Base-by-base conservation (phyloP, 2,888 invertebrate genomes). In the Bibio marci region DNA sequence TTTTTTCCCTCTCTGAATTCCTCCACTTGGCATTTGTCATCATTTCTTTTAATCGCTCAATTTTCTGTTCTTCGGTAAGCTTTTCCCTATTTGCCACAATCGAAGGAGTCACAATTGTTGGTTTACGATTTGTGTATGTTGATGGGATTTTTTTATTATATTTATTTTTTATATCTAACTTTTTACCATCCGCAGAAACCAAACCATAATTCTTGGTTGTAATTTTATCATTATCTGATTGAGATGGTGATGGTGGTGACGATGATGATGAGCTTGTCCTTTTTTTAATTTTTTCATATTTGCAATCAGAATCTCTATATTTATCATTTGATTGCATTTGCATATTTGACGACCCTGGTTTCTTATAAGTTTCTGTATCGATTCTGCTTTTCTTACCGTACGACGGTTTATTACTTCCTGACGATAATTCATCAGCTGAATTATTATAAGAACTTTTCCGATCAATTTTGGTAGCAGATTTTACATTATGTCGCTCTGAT, bases 11-110 rank as follows among this genome's bases (percentile, higher is more conserved):
- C 57, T 78, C 73, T 30, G 65, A 64, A 52, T 81, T 80, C 1
- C 79, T 67, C 65, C 72, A 70, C 2, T 61, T 60, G 0, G 88
- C 91, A 54, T 90, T 83, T 10, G 71, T 66, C 69, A 78, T 76
- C 92, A 92, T 92, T 58, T 82, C 86, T 36, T 65, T 67, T 33
- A 80, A 67, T 31, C 72, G 69, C 41, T 65, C 66, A 53, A 87
- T 80, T 48, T 73, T 76, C 51, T 85, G 82, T 44, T 67, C 68
- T 39, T 72, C 72, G 12, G 68, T 66, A 5, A 76, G 54, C 45
- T 56, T 59, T 42, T 57, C 52, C 42, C 19, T 11, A 22, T 22
- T 22, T 4, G 5, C 8, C 8, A 22, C 22, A 8, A 6, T 22
- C 22, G n/a, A 22, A 8, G 22, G 4, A 4, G 22, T 22, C 8